phyloP scores from a whole-genome alignment of 2,888 invertebrate species.

The Drosophila pseudotalamancana region DNA sequence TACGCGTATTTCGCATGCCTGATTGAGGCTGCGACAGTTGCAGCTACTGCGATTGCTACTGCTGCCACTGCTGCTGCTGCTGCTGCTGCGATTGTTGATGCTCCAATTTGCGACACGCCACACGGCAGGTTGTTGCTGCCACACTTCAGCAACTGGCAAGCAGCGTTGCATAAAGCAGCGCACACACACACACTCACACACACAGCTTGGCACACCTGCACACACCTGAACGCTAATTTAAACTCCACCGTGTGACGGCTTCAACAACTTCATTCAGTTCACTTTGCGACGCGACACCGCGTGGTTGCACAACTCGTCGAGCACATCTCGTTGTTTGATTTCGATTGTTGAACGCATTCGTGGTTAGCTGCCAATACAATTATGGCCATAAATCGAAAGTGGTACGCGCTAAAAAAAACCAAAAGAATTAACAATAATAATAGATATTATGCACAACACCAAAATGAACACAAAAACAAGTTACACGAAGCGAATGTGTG shows the following conservation, averaged over 20 bases:
- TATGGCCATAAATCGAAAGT: conserved; percentile 32
- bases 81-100: conserved; percentile 20
- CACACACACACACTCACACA: conserved; percentile 6
- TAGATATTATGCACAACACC: conserved; percentile 16
- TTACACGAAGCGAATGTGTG: conserved; percentile 12
- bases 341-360: neutral
- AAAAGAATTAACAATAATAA: conserved; percentile 16
- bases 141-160: conserved; percentile 66
- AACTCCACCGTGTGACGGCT: conserved; percentile 52
- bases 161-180: conserved; percentile 57
- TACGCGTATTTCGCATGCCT: conserved; percentile 53
- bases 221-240: conserved; percentile 45
- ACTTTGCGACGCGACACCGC: conserved; percentile 53
- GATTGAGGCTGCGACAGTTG: conserved; percentile 39
- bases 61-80: conserved; percentile 38
- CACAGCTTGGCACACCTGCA: neutral
- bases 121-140: conserved; percentile 43
- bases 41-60: conserved; percentile 13
- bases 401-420: conserved; percentile 29
- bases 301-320: conserved; percentile 57
- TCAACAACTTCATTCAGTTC: conserved; percentile 53
- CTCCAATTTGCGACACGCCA: conserved; percentile 49
- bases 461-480: no score
- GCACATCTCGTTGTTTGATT: conserved; percentile 17
- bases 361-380: conserved; percentile 25